Conservation (phyloP, 2,797 vertebrate genomes). For the Spondyliosoma cantharus region DNA sequence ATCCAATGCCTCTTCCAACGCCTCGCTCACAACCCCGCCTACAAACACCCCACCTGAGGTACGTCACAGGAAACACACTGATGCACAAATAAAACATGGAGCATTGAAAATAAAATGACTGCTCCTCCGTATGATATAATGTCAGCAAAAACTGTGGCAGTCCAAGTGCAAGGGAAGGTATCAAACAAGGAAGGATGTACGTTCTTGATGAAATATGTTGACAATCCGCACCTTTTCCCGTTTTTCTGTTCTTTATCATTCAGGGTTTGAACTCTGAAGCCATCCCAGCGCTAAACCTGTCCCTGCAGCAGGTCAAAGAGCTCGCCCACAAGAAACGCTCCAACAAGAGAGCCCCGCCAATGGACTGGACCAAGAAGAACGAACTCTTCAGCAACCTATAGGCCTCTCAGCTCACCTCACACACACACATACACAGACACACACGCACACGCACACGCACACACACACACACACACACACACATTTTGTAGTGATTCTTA, state of each 20-base stretch:
- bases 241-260: not conserved
- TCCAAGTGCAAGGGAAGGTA: no score
- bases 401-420: slow-evolving; percentile 33
- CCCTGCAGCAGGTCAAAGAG: slow-evolving; percentile 93
- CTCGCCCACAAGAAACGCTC: slow-evolving; percentile 93
- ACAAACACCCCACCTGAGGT: slow-evolving; percentile 81
- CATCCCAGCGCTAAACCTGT: slow-evolving; percentile 88
- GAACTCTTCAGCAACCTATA: slow-evolving; percentile 98
- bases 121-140: no score
- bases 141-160: no score
- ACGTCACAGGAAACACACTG: not conserved
- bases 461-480: not conserved
- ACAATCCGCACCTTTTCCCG: no score
- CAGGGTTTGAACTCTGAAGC: slow-evolving; percentile 64
- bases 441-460: slow-evolving; percentile 27
- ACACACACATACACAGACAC: slow-evolving; percentile 20
- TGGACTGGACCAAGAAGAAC: slow-evolving; percentile 99
- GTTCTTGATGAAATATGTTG: not conserved
- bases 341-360: slow-evolving; percentile 92
- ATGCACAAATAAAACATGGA: not conserved
- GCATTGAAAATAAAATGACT: no score
- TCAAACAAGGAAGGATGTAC: no score
- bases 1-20: slow-evolving; percentile 81
- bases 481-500: slow-evolving; percentile 41
- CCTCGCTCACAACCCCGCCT: slow-evolving; percentile 76